Conservation (phyloP, 1,140 invertebrate species). For the Cydia amplana region DNA sequence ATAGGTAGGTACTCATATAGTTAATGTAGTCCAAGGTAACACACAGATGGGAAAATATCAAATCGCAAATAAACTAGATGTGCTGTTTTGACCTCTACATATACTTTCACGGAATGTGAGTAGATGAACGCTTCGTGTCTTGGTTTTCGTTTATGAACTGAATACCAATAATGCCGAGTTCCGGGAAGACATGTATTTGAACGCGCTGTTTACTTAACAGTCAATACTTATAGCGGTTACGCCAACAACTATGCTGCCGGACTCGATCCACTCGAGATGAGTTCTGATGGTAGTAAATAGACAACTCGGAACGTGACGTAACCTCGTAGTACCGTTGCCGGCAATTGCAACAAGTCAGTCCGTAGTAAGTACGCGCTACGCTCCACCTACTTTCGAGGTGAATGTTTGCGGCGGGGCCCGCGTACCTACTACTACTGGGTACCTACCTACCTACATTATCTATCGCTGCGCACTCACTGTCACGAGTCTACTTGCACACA, state of each 20-base stretch:
- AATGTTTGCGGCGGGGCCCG: not conserved
- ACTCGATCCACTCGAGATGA: not conserved
- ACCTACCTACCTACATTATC: not conserved
- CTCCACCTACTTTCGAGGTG: not conserved
- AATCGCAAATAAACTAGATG: not conserved
- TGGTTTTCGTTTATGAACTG: slow-evolving; percentile 1
- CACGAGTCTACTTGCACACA: not conserved
- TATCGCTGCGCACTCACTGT: not conserved
- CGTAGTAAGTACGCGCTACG: not conserved
- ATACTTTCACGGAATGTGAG: not conserved
- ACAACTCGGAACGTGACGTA: not conserved
- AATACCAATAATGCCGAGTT: not conserved
- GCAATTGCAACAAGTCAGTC: not conserved
- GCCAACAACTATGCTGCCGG: not conserved
- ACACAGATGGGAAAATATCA: too few species aligned
- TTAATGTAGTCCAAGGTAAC: too few species aligned
- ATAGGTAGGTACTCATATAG: too few species aligned
- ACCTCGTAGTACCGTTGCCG: not conserved
- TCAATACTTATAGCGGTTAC: not conserved
- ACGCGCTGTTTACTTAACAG: not conserved
- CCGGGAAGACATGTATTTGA: not conserved
- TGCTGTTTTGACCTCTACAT: not conserved
- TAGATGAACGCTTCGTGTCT: not conserved
- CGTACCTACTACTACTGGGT: not conserved
- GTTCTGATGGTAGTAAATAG: not conserved